phyloP scores from a whole-genome alignment of 2,797 vertebrate genomes.

The Hozukius guyotensis region DNA sequence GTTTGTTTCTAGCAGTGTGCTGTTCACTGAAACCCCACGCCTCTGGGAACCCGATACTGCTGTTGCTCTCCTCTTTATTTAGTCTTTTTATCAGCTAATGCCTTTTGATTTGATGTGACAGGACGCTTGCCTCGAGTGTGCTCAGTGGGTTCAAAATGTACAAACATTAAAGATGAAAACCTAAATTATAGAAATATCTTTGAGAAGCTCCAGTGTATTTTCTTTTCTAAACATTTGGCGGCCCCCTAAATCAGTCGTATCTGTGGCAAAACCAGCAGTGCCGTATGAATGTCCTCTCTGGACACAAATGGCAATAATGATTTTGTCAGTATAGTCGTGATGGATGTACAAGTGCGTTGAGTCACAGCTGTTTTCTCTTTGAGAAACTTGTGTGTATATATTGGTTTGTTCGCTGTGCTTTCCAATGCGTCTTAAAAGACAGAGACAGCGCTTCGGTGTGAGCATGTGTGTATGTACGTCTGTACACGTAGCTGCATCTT shows the following conservation, averaged over 20 bases:
- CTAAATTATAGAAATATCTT: conserved; percentile 6
- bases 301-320: conserved; percentile 66
- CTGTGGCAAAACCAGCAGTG: background rate
- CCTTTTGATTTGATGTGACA: conserved; percentile 42
- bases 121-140: conserved; percentile 13
- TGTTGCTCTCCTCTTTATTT: conserved; percentile 28
- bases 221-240: background rate
- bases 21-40: conserved; percentile 23
- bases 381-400: conserved; percentile 21
- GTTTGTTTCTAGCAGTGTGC: conserved; percentile 50
- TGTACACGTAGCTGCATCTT: conserved; percentile 62
- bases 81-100: conserved; percentile 43
- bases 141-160: conserved; percentile 24
- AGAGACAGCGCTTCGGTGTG: conserved; percentile 34
- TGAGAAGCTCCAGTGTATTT: background rate
- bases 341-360: conserved; percentile 6
- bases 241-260: background rate
- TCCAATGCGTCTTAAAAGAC: conserved; percentile 36
- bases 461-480: conserved; percentile 48
- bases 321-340: conserved; percentile 36
- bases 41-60: conserved; percentile 23
- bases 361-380: conserved; percentile 34
- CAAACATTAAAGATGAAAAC: conserved; percentile 19
- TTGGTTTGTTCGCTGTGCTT: conserved; percentile 54
- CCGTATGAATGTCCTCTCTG: conserved; percentile 11